A percentile compares a stretch with the other conserved stretches of the same genome.
Evolutionary conservation across 2,888 invertebrate species (phyloP).

Genomic region (Litoditis marina): DNA sequence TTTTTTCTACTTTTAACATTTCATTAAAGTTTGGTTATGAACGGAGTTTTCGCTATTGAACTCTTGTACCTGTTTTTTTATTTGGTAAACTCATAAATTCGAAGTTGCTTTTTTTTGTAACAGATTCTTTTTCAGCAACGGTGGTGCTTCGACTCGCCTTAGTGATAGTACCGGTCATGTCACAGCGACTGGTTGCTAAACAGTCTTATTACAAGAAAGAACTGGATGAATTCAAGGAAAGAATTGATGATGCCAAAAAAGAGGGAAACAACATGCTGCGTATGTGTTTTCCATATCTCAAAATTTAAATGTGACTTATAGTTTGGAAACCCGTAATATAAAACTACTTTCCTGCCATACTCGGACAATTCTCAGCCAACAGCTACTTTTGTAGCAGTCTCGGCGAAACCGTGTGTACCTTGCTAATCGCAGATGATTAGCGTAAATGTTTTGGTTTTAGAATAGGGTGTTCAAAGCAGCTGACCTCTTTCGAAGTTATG

Average conservation of each 20-base stretch:
- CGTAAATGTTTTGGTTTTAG: too few relatives aligned
- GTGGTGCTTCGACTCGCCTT: constrained; percentile 73
- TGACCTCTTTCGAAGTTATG: too few relatives aligned
- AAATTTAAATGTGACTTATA: not conserved
- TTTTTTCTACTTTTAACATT: too few relatives aligned
- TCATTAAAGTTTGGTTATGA: not conserved
- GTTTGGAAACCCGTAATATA: constrained; percentile 16
- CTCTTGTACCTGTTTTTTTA: not conserved
- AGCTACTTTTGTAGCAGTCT: too few relatives aligned
- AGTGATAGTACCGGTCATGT: constrained; percentile 80
- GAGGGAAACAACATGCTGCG: constrained; percentile 55
- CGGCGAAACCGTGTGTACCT: too few relatives aligned
- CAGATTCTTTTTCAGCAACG: constrained; percentile 69
- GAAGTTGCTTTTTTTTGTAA: constrained; percentile 2
- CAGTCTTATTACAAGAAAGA: constrained; percentile 84
- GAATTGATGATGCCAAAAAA: constrained; percentile 79
- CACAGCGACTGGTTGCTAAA: constrained; percentile 72
- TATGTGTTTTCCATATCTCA: constrained; percentile 10
- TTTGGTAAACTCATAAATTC: too few relatives aligned
- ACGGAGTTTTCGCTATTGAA: not conserved
- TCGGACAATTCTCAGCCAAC: too few relatives aligned
- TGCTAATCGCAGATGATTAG: too few relatives aligned
- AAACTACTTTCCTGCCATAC: not conserved
- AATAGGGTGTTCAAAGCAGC: too few relatives aligned
- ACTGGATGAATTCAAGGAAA: constrained; percentile 76